These are phyloP conservation scores for Ictidomys tridecemlineatus DNA, from an alignment of 2,113 vertebrate genomes.

Conservation along the genomic window DNA sequence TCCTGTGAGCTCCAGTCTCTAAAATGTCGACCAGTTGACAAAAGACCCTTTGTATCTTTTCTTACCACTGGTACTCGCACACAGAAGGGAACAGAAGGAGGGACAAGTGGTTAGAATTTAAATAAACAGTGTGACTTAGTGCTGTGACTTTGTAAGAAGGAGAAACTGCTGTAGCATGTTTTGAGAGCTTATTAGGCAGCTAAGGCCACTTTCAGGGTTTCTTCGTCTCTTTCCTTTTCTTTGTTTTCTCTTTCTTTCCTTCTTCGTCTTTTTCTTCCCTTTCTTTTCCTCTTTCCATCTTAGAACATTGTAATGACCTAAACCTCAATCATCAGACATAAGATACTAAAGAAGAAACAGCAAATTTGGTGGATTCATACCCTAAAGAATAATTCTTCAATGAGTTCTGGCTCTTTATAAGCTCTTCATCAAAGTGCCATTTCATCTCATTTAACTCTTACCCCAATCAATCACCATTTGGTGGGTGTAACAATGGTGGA, in stretches of 20 bases:
- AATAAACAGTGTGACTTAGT: not conserved
- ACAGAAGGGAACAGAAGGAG: not conserved
- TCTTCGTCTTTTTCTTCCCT: too few species aligned
- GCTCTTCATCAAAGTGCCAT: not conserved
- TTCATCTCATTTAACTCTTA: not conserved
- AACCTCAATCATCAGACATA: not conserved
- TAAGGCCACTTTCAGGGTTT: not conserved
- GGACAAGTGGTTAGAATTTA: not conserved
- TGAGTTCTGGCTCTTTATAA: not conserved
- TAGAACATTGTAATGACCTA: not conserved
- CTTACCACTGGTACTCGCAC: not conserved
- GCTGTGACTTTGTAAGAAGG: conserved; percentile 9
- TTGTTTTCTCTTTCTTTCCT: not conserved
- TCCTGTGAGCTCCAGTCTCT: not conserved
- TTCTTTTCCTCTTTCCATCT: not conserved
- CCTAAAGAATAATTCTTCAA: not conserved
- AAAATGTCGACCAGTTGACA: not conserved
- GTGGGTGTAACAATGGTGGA: not conserved
- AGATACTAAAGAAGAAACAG: not conserved
- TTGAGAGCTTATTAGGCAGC: not conserved
- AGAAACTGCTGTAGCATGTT: not conserved
- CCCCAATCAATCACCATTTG: not conserved
- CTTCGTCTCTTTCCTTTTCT: not conserved
- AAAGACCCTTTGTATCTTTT: not conserved
- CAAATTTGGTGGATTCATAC: not conserved